Evolutionary conservation across 53 echinoderm and acorn worm genomes (phyloP), one percentile per base, ranked within the genome.

Genomic region (Crossaster papposus): DNA sequence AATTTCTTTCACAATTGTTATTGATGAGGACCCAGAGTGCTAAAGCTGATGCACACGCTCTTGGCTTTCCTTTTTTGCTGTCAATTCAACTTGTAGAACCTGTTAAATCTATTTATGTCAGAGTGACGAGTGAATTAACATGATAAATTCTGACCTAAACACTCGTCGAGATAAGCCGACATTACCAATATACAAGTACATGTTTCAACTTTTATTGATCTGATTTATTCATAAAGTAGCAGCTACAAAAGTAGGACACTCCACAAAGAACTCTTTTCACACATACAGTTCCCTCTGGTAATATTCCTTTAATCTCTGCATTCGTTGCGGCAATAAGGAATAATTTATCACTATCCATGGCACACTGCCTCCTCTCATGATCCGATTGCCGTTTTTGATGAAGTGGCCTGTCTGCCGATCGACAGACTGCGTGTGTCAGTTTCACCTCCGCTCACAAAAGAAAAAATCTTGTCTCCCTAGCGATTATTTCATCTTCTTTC

Each of bases 321-420:
- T 70, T 70, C 29, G 12, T 28, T 18, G 17, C 4, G 13, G 74
- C 36, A 34, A 35, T 74, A 35, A 12, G 74, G 74, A 74, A 74
- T 74, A 74, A 74, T 74, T 74, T 74, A 74, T 74, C 18, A 74
- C 17, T 17, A n/a, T 30, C 74, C 68, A 26, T 28, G n/a, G 68
- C 28, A 26, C 68, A 23, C 24, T 11, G 68, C 68, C 28, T 28
- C 24, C 28, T 4, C 68, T 68, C 58, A 58, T 68, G 28, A 68
- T 68, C 10, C 22, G n/a, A 68, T 26, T 68, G 24, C 68, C 28
- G 3, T 68, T 44, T 68, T 68, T 68, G 68, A 68, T 68, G 68
- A 68, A 68, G 68, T 23, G 11, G 28, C 68, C 68, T 44, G 44
- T 44, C 58, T 20, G 28, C 22, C 68, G 22, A 23, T 28, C 28